A percentile compares a stretch with the other conserved stretches of the same genome.
Evolutionary conservation across 2,113 vertebrate genomes (phyloP).

Genomic region (Oncorhynchus mykiss): DNA sequence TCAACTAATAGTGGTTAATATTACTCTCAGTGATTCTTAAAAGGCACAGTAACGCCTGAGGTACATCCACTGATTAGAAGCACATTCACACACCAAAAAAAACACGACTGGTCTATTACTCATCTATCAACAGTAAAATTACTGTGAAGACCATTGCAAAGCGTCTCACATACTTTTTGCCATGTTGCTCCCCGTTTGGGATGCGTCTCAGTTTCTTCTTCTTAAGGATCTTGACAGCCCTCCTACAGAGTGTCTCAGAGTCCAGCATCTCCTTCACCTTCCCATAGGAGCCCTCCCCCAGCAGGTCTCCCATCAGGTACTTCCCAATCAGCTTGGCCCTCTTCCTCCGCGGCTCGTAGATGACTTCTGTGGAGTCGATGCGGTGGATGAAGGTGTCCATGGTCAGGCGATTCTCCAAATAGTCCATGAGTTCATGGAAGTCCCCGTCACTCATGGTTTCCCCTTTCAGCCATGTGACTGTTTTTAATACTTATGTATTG

Average conservation of each 20-base stretch:
- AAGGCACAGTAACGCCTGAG: background rate
- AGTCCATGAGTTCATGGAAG: slow-evolving; percentile 73
- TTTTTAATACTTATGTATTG: too few relatives aligned
- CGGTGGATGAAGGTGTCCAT: slow-evolving; percentile 91
- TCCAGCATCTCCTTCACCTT: slow-evolving; percentile 93
- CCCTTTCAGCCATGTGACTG: background rate
- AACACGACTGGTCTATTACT: too few relatives aligned
- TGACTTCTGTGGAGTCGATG: slow-evolving; percentile 89
- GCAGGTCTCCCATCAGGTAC: slow-evolving; percentile 88
- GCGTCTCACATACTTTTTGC: slow-evolving; percentile 79
- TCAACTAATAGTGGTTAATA: background rate
- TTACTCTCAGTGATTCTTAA: background rate
- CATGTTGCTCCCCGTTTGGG: slow-evolving; percentile 87
- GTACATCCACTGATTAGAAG: too few relatives aligned
- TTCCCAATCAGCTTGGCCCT: slow-evolving; percentile 87
- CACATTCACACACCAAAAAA: too few relatives aligned
- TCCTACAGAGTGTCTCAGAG: slow-evolving; percentile 85
- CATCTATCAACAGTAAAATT: too few relatives aligned
- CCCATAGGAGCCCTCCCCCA: slow-evolving; percentile 87
- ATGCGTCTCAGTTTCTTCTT: slow-evolving; percentile 88
- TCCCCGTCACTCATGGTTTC: slow-evolving; percentile 79
- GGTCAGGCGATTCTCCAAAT: slow-evolving; percentile 77
- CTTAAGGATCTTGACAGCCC: slow-evolving; percentile 89
- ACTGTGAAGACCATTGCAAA: background rate
- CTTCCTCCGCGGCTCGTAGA: slow-evolving; percentile 86